Evolutionary conservation across 2,797 vertebrate species (phyloP).

Genomic region (Craterocephalus amniculus): DNA sequence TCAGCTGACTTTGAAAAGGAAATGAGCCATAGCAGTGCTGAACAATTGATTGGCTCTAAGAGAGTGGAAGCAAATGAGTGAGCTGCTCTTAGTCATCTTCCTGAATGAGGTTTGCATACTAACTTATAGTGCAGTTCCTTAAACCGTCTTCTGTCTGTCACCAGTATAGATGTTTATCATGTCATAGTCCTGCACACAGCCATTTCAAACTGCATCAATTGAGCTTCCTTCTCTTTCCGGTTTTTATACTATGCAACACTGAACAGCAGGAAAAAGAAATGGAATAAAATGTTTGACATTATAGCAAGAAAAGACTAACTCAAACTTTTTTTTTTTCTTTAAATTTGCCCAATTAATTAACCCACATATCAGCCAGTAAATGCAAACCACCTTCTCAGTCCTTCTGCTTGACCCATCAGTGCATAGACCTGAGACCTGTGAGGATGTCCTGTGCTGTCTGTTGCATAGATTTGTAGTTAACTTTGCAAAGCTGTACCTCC

Average conservation of each 20-base stretch:
- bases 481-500: too few relatives aligned
- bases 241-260: background rate
- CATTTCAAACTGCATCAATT: constrained; percentile 6
- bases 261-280: background rate
- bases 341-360: background rate
- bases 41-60: constrained; percentile 56
- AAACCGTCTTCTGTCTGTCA: constrained; percentile 23
- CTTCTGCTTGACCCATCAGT: background rate
- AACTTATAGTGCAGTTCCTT: constrained; percentile 39
- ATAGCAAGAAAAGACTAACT: background rate
- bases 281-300: background rate
- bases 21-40: constrained; percentile 40
- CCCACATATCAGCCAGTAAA: background rate
- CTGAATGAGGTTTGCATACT: constrained; percentile 46
- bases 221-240: constrained; percentile 14
- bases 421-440: background rate
- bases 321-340: background rate
- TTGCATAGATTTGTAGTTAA: background rate
- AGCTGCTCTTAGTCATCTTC: constrained; percentile 50
- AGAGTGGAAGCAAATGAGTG: constrained; percentile 49
- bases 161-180: constrained; percentile 36
- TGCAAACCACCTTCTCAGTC: background rate
- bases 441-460: background rate
- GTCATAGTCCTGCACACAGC: constrained; percentile 23
- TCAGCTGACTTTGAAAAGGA: constrained; percentile 53